These are phyloP conservation scores for Heliconius cydno DNA, from an alignment of 2,888 invertebrate species.

Conservation along the genomic window DNA sequence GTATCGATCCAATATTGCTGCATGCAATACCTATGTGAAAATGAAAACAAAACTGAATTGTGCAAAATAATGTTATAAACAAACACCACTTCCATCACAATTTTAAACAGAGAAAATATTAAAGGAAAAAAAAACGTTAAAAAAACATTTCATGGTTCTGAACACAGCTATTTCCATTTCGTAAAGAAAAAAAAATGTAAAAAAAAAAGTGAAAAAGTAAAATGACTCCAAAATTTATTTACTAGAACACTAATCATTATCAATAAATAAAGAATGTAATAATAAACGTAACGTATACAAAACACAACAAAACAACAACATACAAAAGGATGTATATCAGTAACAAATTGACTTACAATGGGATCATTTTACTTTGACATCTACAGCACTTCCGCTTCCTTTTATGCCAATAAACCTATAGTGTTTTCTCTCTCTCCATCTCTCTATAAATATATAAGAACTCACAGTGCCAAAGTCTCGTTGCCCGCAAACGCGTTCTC, in stretches of 20 bases:
- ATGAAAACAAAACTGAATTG: not conserved
- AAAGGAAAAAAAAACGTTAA: too few species aligned
- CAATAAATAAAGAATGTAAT: not conserved
- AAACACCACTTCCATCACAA: not conserved
- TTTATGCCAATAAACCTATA: not conserved
- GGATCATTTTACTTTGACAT: not conserved
- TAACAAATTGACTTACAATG: constrained; percentile 7
- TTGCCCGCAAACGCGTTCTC: constrained; percentile 82
- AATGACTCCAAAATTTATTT: not conserved
- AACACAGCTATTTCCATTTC: not conserved
- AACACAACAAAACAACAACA: not conserved
- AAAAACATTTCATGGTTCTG: too few species aligned
- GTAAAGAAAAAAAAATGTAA: not conserved
- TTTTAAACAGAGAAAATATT: not conserved
- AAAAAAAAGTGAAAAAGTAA: not conserved
- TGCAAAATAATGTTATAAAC: not conserved
- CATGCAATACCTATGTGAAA: not conserved
- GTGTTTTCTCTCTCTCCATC: too few species aligned
- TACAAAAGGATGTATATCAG: constrained; percentile 11
- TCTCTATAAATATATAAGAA: constrained; percentile 36
- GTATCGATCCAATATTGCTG: not conserved
- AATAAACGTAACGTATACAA: not conserved
- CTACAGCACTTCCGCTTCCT: not conserved
- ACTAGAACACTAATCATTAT: not conserved
- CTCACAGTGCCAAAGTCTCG: constrained; percentile 74